A percentile compares a stretch with the other conserved stretches of the same genome.
These are phyloP conservation scores for Porites cylindrica DNA, from an alignment of 92 coral and sea anemone genomes.

Conservation along the genomic window DNA sequence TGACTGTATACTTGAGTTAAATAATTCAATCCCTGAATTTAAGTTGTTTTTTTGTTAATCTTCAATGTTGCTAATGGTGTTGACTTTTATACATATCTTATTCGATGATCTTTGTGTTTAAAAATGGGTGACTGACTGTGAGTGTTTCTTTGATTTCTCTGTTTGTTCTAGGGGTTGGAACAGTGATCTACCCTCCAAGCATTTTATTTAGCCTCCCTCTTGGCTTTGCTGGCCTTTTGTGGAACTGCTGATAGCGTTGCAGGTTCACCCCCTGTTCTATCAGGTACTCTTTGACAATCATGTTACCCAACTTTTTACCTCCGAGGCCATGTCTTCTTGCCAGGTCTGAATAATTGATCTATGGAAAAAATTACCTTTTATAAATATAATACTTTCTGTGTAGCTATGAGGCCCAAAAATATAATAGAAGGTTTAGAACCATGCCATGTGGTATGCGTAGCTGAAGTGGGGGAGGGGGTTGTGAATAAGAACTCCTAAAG, in stretches of 20 bases:
- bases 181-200: conserved; percentile 23
- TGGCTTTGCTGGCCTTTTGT: conserved; percentile 7
- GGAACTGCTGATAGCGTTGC: conserved; percentile 30
- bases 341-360: conserved; percentile 52
- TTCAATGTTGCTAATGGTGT: neutral
- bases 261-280: conserved; percentile 27
- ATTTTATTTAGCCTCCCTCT: conserved; percentile 9
- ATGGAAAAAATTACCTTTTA: neutral
- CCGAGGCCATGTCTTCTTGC: conserved; percentile 46
- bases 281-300: conserved; percentile 39
- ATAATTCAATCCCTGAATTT: too few relatives aligned
- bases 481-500: too few relatives aligned
- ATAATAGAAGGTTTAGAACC: too few relatives aligned
- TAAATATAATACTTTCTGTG: neutral
- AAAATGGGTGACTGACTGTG: conserved; percentile 1
- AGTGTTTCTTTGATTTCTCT: conserved; percentile 38
- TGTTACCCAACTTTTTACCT: conserved; percentile 46
- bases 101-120: neutral
- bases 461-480: too few relatives aligned
- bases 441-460: too few relatives aligned
- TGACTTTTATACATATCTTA: neutral
- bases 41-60: too few relatives aligned
- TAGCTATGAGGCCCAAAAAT: neutral
- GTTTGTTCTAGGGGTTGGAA: conserved; percentile 28
- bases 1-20: too few relatives aligned